Base-by-base conservation (phyloP, 2,888 invertebrate genomes). In the Cosmia pyralina region DNA sequence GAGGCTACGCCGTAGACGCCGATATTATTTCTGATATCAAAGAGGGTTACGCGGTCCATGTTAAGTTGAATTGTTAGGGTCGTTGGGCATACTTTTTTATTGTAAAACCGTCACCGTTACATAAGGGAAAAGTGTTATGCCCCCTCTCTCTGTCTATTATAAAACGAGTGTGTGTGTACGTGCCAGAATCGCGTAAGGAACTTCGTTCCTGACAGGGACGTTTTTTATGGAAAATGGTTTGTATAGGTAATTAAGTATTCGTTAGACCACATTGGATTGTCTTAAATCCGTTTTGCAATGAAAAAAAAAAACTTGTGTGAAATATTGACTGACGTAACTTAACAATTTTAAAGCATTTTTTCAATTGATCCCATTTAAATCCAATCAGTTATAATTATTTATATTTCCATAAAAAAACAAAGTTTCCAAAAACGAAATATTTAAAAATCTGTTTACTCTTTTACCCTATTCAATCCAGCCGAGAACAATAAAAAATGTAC, bases 1-100 rank as follows among this genome's bases (percentile, higher is more conserved):
- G 28, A 28, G 28, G 46, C 86, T 80, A 75, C 78, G 78, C 4
- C 79, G 80, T 74, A 79, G 74, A 66, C 34, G 44, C 44, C 55
- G 52, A 59, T 81, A 84, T 76, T 75, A 76, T 69, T 75, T 68
- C 58, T 69, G 28, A 60, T 52, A 57, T 65, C 67, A 73, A 67
- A 53, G 63, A 46, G 10, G n/a, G 38, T 19, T 62, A 57, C n/a
- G 34, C 19, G 34, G 41, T 34, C 5, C 48, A 13, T 64, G 2
- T 62, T 63, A 48, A 48, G 46, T 58, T 69, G 53, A 46, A 53
- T 73, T 58, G 41, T 55, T 28, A 38, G 6, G 8, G 6, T 38
- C 6, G 7, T 41, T 46, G 28, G 11, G n/a, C 6, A 8, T 34
- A 13, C 7, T 13, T 11, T 34, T 38, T 58, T 11, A 34, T 0